Percentiles rank a stretch among this genome's conserved stretches.
Conservation (phyloP, 23 tunicate species). For the Styela clava region DNA sequence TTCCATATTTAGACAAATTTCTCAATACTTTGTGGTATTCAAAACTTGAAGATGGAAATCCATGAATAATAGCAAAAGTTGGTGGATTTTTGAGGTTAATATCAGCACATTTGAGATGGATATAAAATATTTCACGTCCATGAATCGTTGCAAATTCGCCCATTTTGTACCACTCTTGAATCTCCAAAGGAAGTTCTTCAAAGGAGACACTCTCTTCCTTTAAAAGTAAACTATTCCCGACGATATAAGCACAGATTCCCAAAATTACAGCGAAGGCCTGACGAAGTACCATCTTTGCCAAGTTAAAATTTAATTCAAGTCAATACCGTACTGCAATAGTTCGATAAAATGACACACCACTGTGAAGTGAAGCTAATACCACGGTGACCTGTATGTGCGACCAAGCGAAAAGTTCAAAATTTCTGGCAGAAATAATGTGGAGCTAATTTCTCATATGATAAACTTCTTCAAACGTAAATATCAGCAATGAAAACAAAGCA, state of each 20-base stretch:
- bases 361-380: too few species aligned
- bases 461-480: too few species aligned
- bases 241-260: not conserved
- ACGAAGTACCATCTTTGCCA: not conserved
- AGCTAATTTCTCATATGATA: too few species aligned
- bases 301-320: too few species aligned
- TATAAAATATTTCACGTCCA: slow-evolving; percentile 61
- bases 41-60: slow-evolving; percentile 89
- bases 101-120: slow-evolving; percentile 38
- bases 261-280: slow-evolving; percentile 4
- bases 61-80: slow-evolving; percentile 90
- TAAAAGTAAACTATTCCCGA: not conserved
- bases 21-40: slow-evolving; percentile 86
- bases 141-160: slow-evolving; percentile 38
- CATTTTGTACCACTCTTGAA: slow-evolving; percentile 52
- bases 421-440: too few species aligned
- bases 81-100: slow-evolving; percentile 25
- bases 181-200: slow-evolving; percentile 32
- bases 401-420: too few species aligned
- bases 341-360: too few species aligned
- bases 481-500: too few species aligned
- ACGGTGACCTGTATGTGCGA: too few species aligned
- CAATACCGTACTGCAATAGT: too few species aligned
- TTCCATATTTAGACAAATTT: slow-evolving; percentile 47
- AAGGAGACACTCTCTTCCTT: not conserved